Percentiles rank a stretch among this genome's conserved stretches.
phyloP scores from a whole-genome alignment of 2,888 invertebrate genomes.

The Gnatocerus cornutus region DNA sequence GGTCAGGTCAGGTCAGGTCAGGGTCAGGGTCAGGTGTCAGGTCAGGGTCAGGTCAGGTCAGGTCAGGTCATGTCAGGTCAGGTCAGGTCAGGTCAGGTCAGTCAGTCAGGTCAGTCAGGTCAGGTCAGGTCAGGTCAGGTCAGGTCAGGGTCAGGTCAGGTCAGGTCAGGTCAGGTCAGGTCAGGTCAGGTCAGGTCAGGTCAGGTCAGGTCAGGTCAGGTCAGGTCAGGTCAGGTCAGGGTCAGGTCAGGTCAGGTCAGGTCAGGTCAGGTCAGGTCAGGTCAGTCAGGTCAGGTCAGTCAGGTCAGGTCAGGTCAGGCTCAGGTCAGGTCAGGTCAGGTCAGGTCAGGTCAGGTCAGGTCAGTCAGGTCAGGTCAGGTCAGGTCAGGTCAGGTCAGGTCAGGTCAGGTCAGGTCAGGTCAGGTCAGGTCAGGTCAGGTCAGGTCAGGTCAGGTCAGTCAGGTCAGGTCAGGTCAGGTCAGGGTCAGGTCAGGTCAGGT shows the following conservation, averaged over 20 bases:
- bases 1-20: conserved; percentile 36
- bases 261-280: conserved; percentile 50
- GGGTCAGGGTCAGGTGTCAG: conserved; percentile 45
- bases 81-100: conserved; percentile 32
- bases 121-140: conserved; percentile 19
- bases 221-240: conserved; percentile 44
- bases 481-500: too few relatives aligned
- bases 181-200: conserved; percentile 41
- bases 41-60: conserved; percentile 41
- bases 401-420: too few relatives aligned
- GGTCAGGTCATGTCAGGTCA: conserved; percentile 38
- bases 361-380: too few relatives aligned
- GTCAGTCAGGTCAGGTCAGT: conserved; percentile 48
- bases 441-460: too few relatives aligned
- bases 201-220: conserved; percentile 47
- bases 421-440: too few relatives aligned
- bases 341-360: too few relatives aligned
- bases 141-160: conserved; percentile 37
- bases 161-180: conserved; percentile 18
- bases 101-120: conserved; percentile 46
- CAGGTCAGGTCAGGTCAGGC: too few relatives aligned
- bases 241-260: conserved; percentile 49
- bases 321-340: too few relatives aligned
- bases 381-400: too few relatives aligned
- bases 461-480: too few relatives aligned